phyloP scores from a whole-genome alignment of 2,888 invertebrate species.

The Plagodis dolabraria region DNA sequence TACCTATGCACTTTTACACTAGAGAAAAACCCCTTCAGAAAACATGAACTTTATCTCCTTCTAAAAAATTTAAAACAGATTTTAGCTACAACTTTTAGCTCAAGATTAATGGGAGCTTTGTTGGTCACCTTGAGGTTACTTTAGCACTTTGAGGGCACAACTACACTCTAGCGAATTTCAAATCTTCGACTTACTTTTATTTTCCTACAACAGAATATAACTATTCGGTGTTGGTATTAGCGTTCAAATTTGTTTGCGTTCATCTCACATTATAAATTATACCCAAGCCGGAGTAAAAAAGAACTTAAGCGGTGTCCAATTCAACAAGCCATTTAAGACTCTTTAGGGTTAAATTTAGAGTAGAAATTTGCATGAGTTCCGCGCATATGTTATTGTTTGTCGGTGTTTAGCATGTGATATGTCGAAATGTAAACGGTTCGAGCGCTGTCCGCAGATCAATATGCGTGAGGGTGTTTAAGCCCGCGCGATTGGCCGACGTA shows the following conservation, averaged over 20 bases:
- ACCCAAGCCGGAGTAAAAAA: slow-evolving; percentile 35
- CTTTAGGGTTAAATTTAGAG: slow-evolving; percentile 5
- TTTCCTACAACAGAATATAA: slow-evolving; percentile 7
- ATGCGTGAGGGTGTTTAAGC: slow-evolving; percentile 82
- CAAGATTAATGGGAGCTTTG: slow-evolving; percentile 9
- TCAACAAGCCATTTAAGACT: slow-evolving; percentile 36
- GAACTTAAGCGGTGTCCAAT: slow-evolving; percentile 42
- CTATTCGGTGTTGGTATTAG: slow-evolving; percentile 3
- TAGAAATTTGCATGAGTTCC: slow-evolving; percentile 38
- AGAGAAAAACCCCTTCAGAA: too few species aligned
- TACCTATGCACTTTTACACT: too few species aligned
- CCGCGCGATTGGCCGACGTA: slow-evolving; percentile 78
- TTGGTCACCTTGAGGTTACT: slow-evolving; percentile 45
- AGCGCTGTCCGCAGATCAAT: slow-evolving; percentile 84
- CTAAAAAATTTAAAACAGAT: background rate
- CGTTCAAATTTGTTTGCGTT: slow-evolving; percentile 34
- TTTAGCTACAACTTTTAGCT: slow-evolving; percentile 1
- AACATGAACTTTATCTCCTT: too few species aligned
- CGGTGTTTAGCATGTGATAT: slow-evolving; percentile 83
- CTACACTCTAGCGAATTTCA: slow-evolving; percentile 32
- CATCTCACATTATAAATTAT: slow-evolving; percentile 62
- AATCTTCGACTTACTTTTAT: slow-evolving; percentile 18
- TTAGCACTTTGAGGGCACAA: slow-evolving; percentile 40
- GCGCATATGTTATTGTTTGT: slow-evolving; percentile 79
- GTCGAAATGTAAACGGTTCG: slow-evolving; percentile 83